Base-by-base conservation (phyloP, 2,797 vertebrate genomes). In the Galago senegalensis region DNA sequence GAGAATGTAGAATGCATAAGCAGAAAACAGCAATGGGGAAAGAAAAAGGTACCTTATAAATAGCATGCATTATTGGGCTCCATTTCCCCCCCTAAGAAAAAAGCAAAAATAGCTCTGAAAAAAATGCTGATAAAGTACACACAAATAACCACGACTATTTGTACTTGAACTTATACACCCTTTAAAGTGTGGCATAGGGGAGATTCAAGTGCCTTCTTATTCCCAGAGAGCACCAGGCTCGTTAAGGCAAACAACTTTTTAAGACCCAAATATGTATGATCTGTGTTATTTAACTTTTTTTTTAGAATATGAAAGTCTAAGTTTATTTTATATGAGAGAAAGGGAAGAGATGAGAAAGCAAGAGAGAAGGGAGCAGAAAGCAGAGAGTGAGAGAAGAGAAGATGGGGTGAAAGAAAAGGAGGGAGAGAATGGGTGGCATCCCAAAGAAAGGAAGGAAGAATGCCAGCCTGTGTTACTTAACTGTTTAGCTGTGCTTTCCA, bases 21-120 rank as follows among this genome's bases (percentile, higher is more conserved):
- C 37, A 72, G 53, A 75, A 77, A 84, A 84, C 9, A 80, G 43
- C 16, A 14, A 46, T 65, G 61, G 63, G 58, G 75, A 88, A 91
- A 86, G 49, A 61, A 89, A 76, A 89, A 56, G 16, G 20, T 82
- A 56, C 20, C 27, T 94, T 81, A 86, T 89, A 89, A 89, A 81
- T 63, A 67, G 11, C 21, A 75, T 18, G 27, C 89, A n/a, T 86
- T 90, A 80, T 60, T 81, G 37, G 25, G 21, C 9, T 90, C 58
- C 60, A 81, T 75, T 81, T 49, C 90, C 31, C 37, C n/a, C 75
- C 60, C 12, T 69, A 81, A n/a, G 37, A 93, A 89, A 89, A 89
- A 83, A 76, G 27, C 61, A 92, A 89, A 93, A 84, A 72, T 14
- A 65, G 12, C 60, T 90, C 75, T 75, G 60, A 95, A 93, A 87